Percentiles rank a stretch among this genome's conserved stretches.
These are phyloP conservation scores for Phengaris arion DNA, from an alignment of 2,888 invertebrate species.

Conservation along the genomic window DNA sequence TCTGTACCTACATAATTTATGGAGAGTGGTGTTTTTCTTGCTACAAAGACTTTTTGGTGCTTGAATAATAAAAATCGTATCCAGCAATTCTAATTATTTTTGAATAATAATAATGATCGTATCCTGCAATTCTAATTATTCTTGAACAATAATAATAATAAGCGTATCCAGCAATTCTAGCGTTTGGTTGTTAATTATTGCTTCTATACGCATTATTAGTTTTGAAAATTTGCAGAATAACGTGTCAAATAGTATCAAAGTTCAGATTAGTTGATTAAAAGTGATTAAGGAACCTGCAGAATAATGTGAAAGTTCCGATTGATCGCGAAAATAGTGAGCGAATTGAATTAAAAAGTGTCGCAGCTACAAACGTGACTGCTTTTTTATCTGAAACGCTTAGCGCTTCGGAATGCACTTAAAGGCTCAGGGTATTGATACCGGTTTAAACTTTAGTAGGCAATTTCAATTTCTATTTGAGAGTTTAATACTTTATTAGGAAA, in stretches of 20 bases:
- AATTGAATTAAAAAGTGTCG: slow-evolving; percentile 16
- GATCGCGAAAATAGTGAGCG: neutral
- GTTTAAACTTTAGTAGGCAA: slow-evolving; percentile 7
- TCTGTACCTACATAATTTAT: slow-evolving; percentile 8
- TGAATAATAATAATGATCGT: no score
- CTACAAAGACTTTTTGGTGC: neutral
- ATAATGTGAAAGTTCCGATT: neutral
- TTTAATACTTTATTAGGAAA: neutral
- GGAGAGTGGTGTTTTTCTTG: neutral
- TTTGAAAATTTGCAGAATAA: no score
- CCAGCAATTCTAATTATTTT: neutral
- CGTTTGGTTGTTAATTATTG: no score
- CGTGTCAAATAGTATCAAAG: no score
- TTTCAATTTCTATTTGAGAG: neutral
- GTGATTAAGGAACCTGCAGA: neutral
- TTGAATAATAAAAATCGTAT: neutral
- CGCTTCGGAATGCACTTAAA: slow-evolving; percentile 18
- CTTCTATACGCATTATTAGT: no score
- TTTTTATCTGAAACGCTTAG: slow-evolving; percentile 16
- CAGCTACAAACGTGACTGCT: slow-evolving; percentile 8
- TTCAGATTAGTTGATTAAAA: neutral
- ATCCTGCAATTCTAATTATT: neutral
- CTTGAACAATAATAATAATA: no score
- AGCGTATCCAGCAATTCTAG: neutral
- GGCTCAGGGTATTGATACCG: slow-evolving; percentile 14